phyloP scores from a whole-genome alignment of 2,888 invertebrate genomes.

The Cephus pygmeus region DNA sequence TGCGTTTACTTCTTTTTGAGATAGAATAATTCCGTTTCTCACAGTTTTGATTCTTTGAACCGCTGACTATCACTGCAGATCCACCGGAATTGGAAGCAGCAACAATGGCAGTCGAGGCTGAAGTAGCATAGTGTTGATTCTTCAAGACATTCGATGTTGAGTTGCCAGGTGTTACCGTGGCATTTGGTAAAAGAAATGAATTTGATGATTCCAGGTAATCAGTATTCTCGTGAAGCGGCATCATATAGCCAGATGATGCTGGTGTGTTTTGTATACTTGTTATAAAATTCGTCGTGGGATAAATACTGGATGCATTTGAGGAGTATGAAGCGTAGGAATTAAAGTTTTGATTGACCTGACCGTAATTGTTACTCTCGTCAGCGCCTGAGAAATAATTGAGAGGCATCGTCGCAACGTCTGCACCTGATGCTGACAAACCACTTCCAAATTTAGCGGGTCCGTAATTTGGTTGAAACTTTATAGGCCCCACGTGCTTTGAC shows the following conservation, averaged over 20 bases:
- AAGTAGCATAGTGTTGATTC: constrained; percentile 31
- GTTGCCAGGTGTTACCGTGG: constrained; percentile 32
- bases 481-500: constrained; percentile 53
- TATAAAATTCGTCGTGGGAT: constrained; percentile 61
- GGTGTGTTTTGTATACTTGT: constrained; percentile 61
- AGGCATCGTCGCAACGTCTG: constrained; percentile 53
- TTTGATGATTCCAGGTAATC: constrained; percentile 59
- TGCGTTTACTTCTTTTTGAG: constrained; percentile 58
- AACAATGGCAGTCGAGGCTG: constrained; percentile 27
- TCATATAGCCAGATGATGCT: constrained; percentile 54
- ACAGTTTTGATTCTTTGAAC: constrained; percentile 55
- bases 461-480: constrained; percentile 59
- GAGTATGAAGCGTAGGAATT: constrained; percentile 56
- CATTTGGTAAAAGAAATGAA: constrained; percentile 56
- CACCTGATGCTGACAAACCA: constrained; percentile 36
- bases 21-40: constrained; percentile 56
- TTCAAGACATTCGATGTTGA: constrained; percentile 25
- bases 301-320: constrained; percentile 57
- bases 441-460: constrained; percentile 58
- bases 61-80: constrained; percentile 25
- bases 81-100: constrained; percentile 33
- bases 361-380: constrained; percentile 57
- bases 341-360: constrained; percentile 57
- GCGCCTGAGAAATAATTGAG: constrained; percentile 61
- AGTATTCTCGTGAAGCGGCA: constrained; percentile 59